Base-by-base conservation (phyloP, 2,113 vertebrate genomes). In the Hydrolagus affinis region DNA sequence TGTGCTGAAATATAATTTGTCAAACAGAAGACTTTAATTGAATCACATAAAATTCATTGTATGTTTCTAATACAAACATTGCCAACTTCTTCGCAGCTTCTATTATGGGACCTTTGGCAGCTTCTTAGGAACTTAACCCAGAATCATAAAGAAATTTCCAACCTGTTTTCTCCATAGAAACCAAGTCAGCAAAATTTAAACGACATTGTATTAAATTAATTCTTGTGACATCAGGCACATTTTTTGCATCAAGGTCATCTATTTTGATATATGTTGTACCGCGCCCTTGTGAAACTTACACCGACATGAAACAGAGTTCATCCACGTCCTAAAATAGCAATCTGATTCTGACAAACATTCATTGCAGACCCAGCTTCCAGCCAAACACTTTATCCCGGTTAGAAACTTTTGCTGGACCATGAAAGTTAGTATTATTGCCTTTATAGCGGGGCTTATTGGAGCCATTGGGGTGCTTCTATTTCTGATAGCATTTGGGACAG, bases 401-500 rank as follows among this genome's bases (percentile, higher is more conserved):
- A 59, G 21, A 21, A 6, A 14, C 44, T 14, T 78, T 83, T 70
- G 86, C 86, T 86, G 21, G 85, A 90, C 88, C 88, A 97, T 97
- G 96, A 96, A 93, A 92, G 92, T 90, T 30, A 92, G 94, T 86
- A 89, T 90, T 0, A 91, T 91, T 0, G 89, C 95, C 66, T 90
- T 96, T 59, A 64, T 90, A 0, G 95, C 92, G 11, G 96, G 94
- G 44, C 86, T 95, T 86, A 88, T 96, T 6, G 94, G 95, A 21
- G 85, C 88, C 19, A 12, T 91, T 0, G 95, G 95, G 6, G 88
- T 96, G 15, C 71, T 96, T 72, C 93, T 95, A 85, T 96, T 97
- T 64, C 90, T 97, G 19, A 0, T 93, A 9, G 93, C 95, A 14
- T 97, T 97, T 0, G 93, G 92, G 28, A 96, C 95, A 0, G 95